Evolutionary conservation across 2,797 vertebrate species (phyloP).

Genomic region (Morelia viridis): DNA sequence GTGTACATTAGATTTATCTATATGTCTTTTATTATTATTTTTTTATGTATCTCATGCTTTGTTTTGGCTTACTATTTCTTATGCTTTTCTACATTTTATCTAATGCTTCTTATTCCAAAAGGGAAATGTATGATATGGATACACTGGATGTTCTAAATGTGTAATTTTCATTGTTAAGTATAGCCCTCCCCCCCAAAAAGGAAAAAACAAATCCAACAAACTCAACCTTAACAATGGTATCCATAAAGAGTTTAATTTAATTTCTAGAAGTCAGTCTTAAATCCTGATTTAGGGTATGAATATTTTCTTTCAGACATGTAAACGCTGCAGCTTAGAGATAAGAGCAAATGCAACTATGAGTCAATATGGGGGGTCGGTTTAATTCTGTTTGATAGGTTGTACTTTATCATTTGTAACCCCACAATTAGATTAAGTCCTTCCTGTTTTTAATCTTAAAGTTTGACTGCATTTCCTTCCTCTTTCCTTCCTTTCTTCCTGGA

Average conservation of each 20-base stretch:
- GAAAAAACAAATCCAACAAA: not conserved
- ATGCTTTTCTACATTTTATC: not conserved
- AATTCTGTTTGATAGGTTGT: not conserved
- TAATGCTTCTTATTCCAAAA: not conserved
- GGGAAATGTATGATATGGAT: not conserved
- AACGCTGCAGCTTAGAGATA: not conserved
- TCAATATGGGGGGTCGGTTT: not conserved
- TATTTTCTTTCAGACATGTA: not conserved
- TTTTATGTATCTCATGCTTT: not conserved
- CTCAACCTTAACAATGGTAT: not conserved
- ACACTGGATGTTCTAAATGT: not conserved
- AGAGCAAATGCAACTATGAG: not conserved
- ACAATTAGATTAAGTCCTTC: not conserved
- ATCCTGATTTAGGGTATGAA: not conserved
- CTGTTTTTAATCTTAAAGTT: not conserved
- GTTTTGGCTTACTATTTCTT: not conserved
- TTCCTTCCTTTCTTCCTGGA: too few species aligned
- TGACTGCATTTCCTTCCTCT: not conserved
- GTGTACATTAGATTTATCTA: not conserved
- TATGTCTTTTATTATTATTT: not conserved
- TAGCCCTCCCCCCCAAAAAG: not conserved
- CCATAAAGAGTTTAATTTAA: not conserved
- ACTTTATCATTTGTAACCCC: not conserved
- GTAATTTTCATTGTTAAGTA: not conserved
- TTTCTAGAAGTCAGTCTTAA: not conserved